Evolutionary conservation across 2,888 invertebrate species (phyloP), one percentile per base, ranked within the genome.

Genomic region (Palloptera scutellata): DNA sequence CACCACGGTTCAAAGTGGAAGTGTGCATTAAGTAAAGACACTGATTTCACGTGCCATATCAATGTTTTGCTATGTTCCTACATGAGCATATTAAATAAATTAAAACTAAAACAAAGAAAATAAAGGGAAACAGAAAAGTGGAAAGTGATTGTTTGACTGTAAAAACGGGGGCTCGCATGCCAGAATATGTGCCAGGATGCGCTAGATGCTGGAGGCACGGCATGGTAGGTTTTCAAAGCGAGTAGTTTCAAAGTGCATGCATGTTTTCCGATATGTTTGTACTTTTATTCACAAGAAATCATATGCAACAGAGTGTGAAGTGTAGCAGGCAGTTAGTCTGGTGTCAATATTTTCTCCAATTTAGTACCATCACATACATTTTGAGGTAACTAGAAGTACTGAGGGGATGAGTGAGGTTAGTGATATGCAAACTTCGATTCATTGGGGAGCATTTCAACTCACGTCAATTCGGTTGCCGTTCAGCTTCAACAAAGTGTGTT

Each of bases 401-500:
- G 30, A 4, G 30, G 30, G 30, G 30, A 6, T 4, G 30, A 6
- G 6, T 30, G 30, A 30, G 30, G 30, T 30, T n/a, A n/a, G 30
- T 4, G 2, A 6, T 30, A 30, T 30, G 30, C 30, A 30, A 30
- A 30, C 30, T 30, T 30, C 30, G 30, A 48, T 48, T 48, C 48
- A 48, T 13, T 15, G 48, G 48, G 48, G 48, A 48, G 1, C 15
- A 15, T 10, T 60, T 60, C 13, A 17, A n/a, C 57, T 54, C 63
- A 61, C 55, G 55, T 61, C 67, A 67, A 64, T 66, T 68, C 66
- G 55, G 54, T 61, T 68, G 65, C 68, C 45, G 70, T 72, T 72
- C 30, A 68, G 69, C 70, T 70, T 67, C 68, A 74, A 67, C 70
- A 70, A 73, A 69, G 64, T 73, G 70, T 71, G 64, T 70, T 73